Percentiles rank a stretch among this genome's conserved stretches.
phyloP scores from a whole-genome alignment of 2,888 invertebrate genomes.

The Anoplius nigerrimus region DNA sequence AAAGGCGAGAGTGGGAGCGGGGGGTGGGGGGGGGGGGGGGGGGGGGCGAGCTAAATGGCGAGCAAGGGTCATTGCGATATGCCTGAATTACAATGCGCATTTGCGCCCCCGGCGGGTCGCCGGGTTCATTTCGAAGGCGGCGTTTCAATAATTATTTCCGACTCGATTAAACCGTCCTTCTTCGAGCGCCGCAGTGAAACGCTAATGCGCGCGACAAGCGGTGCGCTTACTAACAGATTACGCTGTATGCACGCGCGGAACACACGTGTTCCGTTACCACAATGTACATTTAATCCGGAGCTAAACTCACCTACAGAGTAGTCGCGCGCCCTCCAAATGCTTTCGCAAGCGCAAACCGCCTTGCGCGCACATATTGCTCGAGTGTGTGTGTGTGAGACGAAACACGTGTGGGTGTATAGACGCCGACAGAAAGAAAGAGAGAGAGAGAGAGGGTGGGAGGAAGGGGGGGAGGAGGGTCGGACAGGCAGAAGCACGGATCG shows the following conservation, averaged over 20 bases:
- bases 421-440: not conserved
- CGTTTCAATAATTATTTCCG: too few relatives aligned
- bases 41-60: not conserved
- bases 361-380: not conserved
- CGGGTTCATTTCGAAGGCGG: too few relatives aligned
- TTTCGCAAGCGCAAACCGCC: not conserved
- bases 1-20: not conserved
- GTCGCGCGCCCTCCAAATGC: not conserved
- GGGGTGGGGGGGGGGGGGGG: not conserved
- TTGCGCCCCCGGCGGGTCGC: too few relatives aligned
- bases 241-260: not conserved
- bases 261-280: slow-evolving; percentile 5
- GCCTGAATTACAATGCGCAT: too few relatives aligned
- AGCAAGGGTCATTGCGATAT: too few relatives aligned
- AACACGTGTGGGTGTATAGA: too few relatives aligned
- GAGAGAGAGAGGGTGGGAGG: slow-evolving; percentile 4
- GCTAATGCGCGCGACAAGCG: slow-evolving; percentile 1
- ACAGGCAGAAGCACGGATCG: not conserved
- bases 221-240: slow-evolving; percentile 5
- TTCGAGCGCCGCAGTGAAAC: not conserved
- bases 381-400: slow-evolving; percentile 17
- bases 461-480: too few relatives aligned
- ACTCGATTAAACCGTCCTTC: too few relatives aligned
- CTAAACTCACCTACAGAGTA: not conserved
- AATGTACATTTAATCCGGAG: slow-evolving; percentile 2